Percentiles rank a stretch among this genome's conserved stretches.
These are phyloP conservation scores for Drosophila merina DNA, from an alignment of 2,888 invertebrate genomes.

Conservation along the genomic window DNA sequence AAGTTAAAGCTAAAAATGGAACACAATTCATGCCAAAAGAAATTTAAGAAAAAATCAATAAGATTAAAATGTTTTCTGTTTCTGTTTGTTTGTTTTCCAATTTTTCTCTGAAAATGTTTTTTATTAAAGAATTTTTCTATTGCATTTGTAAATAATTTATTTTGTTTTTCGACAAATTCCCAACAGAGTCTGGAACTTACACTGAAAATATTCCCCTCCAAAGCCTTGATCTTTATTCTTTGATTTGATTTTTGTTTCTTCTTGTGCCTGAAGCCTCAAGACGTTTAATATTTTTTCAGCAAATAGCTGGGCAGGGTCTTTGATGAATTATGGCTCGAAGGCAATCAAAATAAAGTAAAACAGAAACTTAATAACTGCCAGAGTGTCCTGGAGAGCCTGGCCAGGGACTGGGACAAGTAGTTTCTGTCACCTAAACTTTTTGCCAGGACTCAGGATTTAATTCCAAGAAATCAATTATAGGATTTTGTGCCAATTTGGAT, in stretches of 20 bases:
- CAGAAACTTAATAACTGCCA: conserved; percentile 66
- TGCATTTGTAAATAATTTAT: neutral
- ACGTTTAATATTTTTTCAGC: neutral
- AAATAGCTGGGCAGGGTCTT: conserved; percentile 2
- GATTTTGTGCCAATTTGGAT: too few relatives aligned
- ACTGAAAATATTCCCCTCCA: neutral
- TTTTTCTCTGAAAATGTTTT: neutral
- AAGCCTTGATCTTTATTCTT: neutral
- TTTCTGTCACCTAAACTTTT: conserved; percentile 8
- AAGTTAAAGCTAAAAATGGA: neutral
- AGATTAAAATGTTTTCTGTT: neutral
- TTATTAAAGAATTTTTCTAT: neutral
- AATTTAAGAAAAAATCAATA: neutral
- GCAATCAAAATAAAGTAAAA: conserved; percentile 36
- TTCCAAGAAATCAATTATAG: too few relatives aligned
- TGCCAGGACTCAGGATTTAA: too few relatives aligned
- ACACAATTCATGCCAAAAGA: neutral
- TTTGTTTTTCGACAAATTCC: neutral
- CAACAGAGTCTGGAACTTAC: neutral
- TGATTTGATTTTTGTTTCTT: neutral
- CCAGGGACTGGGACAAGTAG: conserved; percentile 4
- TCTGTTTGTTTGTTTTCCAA: neutral
- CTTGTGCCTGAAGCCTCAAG: neutral
- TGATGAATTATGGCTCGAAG: conserved; percentile 17
- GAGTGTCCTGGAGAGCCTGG: neutral